Evolutionary conservation across 92 coral and sea anemone genomes (phyloP), one percentile per base, ranked within the genome.

Genomic region (Blastomussa wellsi): DNA sequence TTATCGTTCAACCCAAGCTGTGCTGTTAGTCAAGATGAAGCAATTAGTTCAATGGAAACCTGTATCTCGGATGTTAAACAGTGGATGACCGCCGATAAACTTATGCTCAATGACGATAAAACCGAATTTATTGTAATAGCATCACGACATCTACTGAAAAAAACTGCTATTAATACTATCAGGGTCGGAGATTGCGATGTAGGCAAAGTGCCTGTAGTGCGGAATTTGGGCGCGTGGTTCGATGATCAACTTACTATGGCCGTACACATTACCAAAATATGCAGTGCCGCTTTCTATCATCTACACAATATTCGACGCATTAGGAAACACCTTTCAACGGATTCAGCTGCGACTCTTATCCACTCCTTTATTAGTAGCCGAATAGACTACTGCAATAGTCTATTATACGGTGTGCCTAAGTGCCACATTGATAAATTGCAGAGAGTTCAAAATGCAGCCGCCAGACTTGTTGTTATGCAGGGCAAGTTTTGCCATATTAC

Each of bases 161-260:
- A 71, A 7, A 10, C 57, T 59, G 65, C 59, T 79, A 39, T 70
- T 13, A 78, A 53, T 12, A 67, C 36, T 15, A 86, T 86, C 71
- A 48, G 76, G 35, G 80, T 80, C 57, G 64, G 80, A 41, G 41
- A 81, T 36, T 55, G 48, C 44, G 66, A 81, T 42, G 82, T 74
- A 7, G 48, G 44, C 47, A 79, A 86, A 51, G 42, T 47, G 37
- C 1, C 69, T 26, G 22, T 82, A 17, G 82, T 82, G 39, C 17
- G 82, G 48, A 87, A 76, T 80, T 70, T 87, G 68, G 90, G 86
- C n/a, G 80, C 65, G 53, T 87, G 87, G 87, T 59, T 82, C 67
- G 87, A 87, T 64, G 55, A 74, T 14, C 51, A 82, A 47, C 71
- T 82, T 35, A 55, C 82, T 35, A 87, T 87, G 90, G 44, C 81